Evolutionary conservation across 2,113 vertebrate species (phyloP).

Genomic region (Corydoras sp.): DNA sequence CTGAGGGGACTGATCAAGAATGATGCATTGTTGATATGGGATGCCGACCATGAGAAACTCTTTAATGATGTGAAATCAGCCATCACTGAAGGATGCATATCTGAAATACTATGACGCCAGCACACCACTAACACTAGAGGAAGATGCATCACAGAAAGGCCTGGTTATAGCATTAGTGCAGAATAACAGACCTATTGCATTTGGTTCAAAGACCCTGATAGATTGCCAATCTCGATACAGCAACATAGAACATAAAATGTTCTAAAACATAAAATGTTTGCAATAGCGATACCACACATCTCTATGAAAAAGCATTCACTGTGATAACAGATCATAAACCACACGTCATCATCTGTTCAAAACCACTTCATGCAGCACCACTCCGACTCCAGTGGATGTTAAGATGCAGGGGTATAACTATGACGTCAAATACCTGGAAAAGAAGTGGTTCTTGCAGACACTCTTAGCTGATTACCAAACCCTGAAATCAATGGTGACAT

Average conservation of each 20-base stretch:
- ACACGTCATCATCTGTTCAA: slow-evolving; percentile 10
- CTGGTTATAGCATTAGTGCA: background rate
- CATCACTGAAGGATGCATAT: slow-evolving; percentile 10
- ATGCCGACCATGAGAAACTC: slow-evolving; percentile 15
- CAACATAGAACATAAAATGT: too few relatives aligned
- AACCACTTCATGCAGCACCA: slow-evolving; percentile 19
- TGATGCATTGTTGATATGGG: slow-evolving; percentile 15
- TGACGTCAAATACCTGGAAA: too few relatives aligned
- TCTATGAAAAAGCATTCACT: slow-evolving; percentile 19
- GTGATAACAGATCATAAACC: slow-evolving; percentile 14
- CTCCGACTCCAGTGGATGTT: background rate
- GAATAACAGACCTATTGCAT: slow-evolving; percentile 18
- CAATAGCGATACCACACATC: slow-evolving; percentile 15
- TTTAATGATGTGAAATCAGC: slow-evolving; percentile 24
- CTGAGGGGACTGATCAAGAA: background rate
- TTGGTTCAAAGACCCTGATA: slow-evolving; percentile 25
- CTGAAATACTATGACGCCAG: slow-evolving; percentile 9
- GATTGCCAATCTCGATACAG: slow-evolving; percentile 25
- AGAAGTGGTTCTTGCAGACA: slow-evolving; percentile 6
- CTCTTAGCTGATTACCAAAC: slow-evolving; percentile 22
- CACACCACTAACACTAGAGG: background rate
- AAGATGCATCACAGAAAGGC: background rate
- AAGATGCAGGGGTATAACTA: too few relatives aligned
- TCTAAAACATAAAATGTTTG: slow-evolving; percentile 5
- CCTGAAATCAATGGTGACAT: slow-evolving; percentile 27